Evolutionary conservation across 2,888 invertebrate species (phyloP), one percentile per base, ranked within the genome.

Genomic region (Sinodicranocentrus sp.): DNA sequence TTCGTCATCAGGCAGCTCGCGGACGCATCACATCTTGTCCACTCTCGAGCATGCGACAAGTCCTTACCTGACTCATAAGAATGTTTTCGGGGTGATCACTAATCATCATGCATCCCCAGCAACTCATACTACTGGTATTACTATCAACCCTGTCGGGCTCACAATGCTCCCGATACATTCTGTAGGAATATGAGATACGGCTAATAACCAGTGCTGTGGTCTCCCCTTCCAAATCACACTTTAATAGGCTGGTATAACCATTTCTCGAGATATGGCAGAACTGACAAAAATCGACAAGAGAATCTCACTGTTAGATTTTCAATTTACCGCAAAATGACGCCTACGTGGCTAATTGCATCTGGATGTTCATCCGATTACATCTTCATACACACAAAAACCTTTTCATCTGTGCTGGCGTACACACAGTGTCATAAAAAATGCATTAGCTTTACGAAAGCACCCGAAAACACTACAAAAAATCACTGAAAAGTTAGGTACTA

Each of bases 11-110:
- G 91, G 89, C 91, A 89, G 91, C 92, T 89, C 90, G 91, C 87
- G 92, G 88, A 92, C 92, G 79, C 90, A 93, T 90, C 92, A 93
- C 91, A 91, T 93, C 89, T 93, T 94, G 89, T 93, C 94, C 91
- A 92, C 93, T 89, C 90, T 94, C 91, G 88, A 88, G 85, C 89
- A 88, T 86, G 85, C 87, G 84, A 73, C 84, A 84, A 85, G 88
- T 84, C 86, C 88, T 85, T 88, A 88, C 85, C 84, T 88, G 85
- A 86, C 89, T 84, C 88, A 88, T 87, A 89, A 89, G 85, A 89
- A 89, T 86, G 80, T 89, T 67, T 89, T 88, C 78, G 89, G 89
- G 80, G 87, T 89, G 67, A 85, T 89, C 71, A 85, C 89, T 67
- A 88, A 87, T 85, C 84, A 75, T 75, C 84, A 75, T 75, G 77